Evolutionary conservation across 2,888 invertebrate species (phyloP), one percentile per base, ranked within the genome.

Genomic region (Eustalomyia histrio): DNA sequence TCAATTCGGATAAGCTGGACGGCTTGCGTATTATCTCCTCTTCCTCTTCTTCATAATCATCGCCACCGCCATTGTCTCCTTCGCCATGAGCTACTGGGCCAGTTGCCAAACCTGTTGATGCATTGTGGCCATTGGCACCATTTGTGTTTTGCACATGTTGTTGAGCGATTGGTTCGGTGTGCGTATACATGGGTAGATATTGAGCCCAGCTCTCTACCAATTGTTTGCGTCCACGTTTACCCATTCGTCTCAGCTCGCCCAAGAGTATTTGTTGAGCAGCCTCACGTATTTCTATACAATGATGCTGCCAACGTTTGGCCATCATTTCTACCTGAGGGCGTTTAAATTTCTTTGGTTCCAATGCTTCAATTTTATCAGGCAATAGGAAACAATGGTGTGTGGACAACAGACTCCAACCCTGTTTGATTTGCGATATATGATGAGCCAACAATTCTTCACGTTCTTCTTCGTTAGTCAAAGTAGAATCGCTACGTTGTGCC

Each of bases 291-390:
- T 99, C 99, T 6, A 99, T 93, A 90, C 99, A 99, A 86, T 98
- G 96, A 91, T 99, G 99, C 90, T 99, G 99, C 99, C 99, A 99
- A 81, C 98, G 93, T 17, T 98, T 94, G 0, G 99, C 99, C 92
- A 99, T 93, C 94, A 98, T 97, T 91, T 99, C 99, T 5, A 99
- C 97, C 90, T 97, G 97, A 0, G 99, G 98, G n/a, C 97, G 93
- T 88, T 98, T 97, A 91, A 97, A 98, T 80, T 93, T 93, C 89
- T 87, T 89, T 39, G 90, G 90, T 75, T 90, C 89, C 16, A 91
- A 81, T 0, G 93, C 92, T 0, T 95, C 94, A 9, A 98, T 95
- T 89, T 97, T 97, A 86, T 99, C 99, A 0, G 99, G 99, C 79
- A 99, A 91, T 60, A 99, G 92, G 29, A 99, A 97, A 87, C 99